Conservation (phyloP, 1,140 invertebrate species). For the Achroia grisella region DNA sequence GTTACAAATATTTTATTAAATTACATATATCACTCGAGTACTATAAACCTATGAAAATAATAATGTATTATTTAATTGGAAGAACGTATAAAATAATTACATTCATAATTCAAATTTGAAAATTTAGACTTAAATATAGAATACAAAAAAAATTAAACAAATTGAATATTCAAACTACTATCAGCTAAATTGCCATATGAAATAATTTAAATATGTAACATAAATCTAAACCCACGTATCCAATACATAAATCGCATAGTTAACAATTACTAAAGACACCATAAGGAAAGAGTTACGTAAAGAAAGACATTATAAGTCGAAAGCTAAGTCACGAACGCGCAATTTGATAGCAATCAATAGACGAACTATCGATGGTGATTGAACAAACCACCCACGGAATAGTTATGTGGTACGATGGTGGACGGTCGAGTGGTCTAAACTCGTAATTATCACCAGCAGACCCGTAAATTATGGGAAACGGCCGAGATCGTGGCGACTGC, state of each 20-base stretch:
- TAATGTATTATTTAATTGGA: too few species aligned
- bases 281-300: slow-evolving; percentile 24
- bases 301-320: slow-evolving; percentile 52
- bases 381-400: slow-evolving; percentile 25
- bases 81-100: too few species aligned
- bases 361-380: slow-evolving; percentile 9
- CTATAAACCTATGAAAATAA: too few species aligned
- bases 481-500: slow-evolving; percentile 20
- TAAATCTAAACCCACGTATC: too few species aligned
- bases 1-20: too few species aligned
- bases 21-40: too few species aligned
- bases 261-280: slow-evolving; percentile 9
- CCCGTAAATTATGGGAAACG: slow-evolving; percentile 41
- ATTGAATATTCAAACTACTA: too few species aligned
- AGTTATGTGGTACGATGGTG: not conserved
- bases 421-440: slow-evolving; percentile 18
- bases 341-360: slow-evolving; percentile 57
- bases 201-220: too few species aligned
- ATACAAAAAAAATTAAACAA: too few species aligned
- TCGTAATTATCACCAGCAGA: slow-evolving; percentile 45
- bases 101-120: too few species aligned
- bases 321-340: slow-evolving; percentile 45
- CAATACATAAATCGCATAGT: not conserved
- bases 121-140: too few species aligned
- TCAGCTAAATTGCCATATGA: too few species aligned